These are phyloP conservation scores for Turnix velox DNA, from an alignment of 2,113 vertebrate genomes.

Conservation along the genomic window DNA sequence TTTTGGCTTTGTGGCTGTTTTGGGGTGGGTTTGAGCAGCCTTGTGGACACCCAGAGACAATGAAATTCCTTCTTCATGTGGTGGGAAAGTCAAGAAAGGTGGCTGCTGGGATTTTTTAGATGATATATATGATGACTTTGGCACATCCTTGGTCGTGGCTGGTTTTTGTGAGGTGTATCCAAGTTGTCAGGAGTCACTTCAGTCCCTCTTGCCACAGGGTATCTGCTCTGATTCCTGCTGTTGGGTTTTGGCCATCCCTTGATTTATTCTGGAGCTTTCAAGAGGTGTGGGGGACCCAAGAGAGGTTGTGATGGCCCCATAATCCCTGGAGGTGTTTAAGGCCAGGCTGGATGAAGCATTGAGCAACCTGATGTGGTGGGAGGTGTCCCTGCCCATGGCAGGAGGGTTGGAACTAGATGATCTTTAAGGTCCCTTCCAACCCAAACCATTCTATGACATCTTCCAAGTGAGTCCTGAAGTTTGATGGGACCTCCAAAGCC, in stretches of 20 bases:
- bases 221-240: not conserved
- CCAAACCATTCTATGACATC: too few species aligned
- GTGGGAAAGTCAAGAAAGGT: not conserved
- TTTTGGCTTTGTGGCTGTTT: not conserved
- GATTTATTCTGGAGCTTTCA: not conserved
- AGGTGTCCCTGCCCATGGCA: too few species aligned
- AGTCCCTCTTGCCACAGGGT: accelerated
- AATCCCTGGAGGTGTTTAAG: too few species aligned
- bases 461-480: too few species aligned
- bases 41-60: not conserved
- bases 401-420: too few species aligned
- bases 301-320: too few species aligned
- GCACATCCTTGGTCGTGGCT: not conserved
- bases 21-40: not conserved
- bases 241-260: not conserved
- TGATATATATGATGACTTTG: not conserved
- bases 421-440: too few species aligned
- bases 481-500: too few species aligned
- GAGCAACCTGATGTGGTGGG: too few species aligned
- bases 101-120: not conserved
- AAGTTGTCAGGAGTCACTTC: not conserved
- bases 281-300: not conserved
- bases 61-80: accelerated
- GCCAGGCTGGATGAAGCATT: too few species aligned
- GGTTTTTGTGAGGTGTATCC: accelerated